Percentiles rank a stretch among this genome's conserved stretches.
Evolutionary conservation across 2,797 vertebrate genomes (phyloP).

Genomic region (Hephaestus fuliginosus): DNA sequence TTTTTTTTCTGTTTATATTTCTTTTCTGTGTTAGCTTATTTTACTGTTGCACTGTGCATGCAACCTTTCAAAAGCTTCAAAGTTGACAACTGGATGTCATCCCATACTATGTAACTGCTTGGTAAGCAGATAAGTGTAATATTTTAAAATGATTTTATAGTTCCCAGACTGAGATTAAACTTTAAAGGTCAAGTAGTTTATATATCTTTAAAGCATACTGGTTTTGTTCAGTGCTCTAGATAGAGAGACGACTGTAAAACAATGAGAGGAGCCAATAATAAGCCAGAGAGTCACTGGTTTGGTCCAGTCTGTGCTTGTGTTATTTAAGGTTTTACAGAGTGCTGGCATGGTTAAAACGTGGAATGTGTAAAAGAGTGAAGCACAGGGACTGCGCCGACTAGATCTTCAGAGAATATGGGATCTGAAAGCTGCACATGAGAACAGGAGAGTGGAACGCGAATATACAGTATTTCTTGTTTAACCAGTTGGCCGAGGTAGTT

Average conservation of each 20-base stretch:
- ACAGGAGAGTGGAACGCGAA: constrained; percentile 22
- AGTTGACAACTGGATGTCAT: neutral
- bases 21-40: neutral
- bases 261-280: constrained; percentile 25
- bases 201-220: neutral
- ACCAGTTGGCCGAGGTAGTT: constrained; percentile 50
- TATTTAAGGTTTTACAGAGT: constrained; percentile 65
- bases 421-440: constrained; percentile 25
- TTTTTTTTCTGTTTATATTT: neutral
- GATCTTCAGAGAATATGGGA: constrained; percentile 14
- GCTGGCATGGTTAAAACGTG: constrained; percentile 55
- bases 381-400: constrained; percentile 17
- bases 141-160: neutral
- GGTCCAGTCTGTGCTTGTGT: constrained; percentile 46
- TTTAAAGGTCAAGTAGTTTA: neutral
- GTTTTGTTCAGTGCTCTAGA: constrained; percentile 11
- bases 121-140: no score
- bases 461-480: constrained; percentile 52
- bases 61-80: neutral
- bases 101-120: neutral
- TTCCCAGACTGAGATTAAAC: neutral
- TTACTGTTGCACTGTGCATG: neutral
- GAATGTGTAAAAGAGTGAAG: constrained; percentile 57
- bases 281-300: constrained; percentile 49
- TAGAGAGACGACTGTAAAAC: constrained; percentile 22